Conservation (phyloP, 2,888 invertebrate species). For the Oxyscelio sp. region DNA sequence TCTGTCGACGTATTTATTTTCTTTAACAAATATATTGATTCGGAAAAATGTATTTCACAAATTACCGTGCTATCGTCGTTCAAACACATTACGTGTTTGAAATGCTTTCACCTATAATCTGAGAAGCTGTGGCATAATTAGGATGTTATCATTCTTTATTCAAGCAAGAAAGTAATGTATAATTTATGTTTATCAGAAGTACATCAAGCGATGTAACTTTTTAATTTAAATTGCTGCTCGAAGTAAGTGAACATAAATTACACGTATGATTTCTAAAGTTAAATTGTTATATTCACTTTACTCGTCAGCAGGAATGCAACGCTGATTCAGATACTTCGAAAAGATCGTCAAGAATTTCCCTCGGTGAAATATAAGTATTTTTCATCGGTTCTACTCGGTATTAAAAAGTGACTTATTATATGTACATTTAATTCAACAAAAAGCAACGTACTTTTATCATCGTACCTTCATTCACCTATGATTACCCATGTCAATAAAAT, state of each 20-base stretch:
- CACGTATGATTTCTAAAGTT: not conserved
- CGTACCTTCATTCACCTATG: not conserved
- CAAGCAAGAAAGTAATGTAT: no score
- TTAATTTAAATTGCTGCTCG: not conserved
- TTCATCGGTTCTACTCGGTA: not conserved
- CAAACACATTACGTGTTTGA: no score
- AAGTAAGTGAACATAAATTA: not conserved
- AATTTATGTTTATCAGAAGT: no score
- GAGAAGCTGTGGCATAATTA: no score
- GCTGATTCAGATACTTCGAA: constrained; percentile 31
- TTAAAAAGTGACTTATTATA: constrained; percentile 3
- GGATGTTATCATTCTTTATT: no score
- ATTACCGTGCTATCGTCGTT: no score
- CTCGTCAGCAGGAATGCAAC: not conserved
- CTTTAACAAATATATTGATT: no score
- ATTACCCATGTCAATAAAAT: not conserved
- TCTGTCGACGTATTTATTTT: no score
- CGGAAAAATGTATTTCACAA: no score
- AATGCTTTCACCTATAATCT: no score
- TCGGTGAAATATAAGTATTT: not conserved
- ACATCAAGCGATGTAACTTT: no score
- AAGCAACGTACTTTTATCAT: not conserved
- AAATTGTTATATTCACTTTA: not conserved
- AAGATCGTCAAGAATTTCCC: not conserved
- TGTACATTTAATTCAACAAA: not conserved